These are phyloP conservation scores for Eretmocerus hayati DNA, from an alignment of 2,888 invertebrate genomes.

Conservation along the genomic window DNA sequence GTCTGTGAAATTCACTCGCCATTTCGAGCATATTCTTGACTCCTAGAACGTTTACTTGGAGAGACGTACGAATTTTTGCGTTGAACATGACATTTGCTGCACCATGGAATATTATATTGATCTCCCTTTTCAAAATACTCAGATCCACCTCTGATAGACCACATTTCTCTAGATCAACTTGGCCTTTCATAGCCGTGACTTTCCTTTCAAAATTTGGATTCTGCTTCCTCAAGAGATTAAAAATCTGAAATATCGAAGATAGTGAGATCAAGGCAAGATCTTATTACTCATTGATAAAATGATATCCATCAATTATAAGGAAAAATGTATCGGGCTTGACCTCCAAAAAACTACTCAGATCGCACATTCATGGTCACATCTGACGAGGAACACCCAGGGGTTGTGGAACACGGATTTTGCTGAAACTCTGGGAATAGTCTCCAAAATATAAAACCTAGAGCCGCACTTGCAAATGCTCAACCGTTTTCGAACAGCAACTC, in stretches of 20 bases:
- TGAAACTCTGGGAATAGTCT: no score
- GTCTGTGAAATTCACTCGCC: slow-evolving; percentile 26
- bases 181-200: slow-evolving; percentile 24
- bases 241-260: slow-evolving; percentile 30
- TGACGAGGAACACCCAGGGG: no score
- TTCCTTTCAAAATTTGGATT: slow-evolving; percentile 25
- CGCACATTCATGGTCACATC: no score
- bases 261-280: no score
- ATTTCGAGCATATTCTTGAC: slow-evolving; percentile 29
- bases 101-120: slow-evolving; percentile 30
- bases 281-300: no score
- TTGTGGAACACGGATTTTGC: no score
- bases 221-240: slow-evolving; percentile 25
- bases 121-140: slow-evolving; percentile 22
- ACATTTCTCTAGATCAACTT: slow-evolving; percentile 24
- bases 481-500: no score
- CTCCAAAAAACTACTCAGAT: no score
- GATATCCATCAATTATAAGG: no score
- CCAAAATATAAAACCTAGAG: no score
- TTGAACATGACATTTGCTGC: slow-evolving; percentile 27
- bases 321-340: no score
- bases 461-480: no score
- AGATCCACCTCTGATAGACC: slow-evolving; percentile 25
- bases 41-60: slow-evolving; percentile 29
- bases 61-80: slow-evolving; percentile 11